Percentiles rank a stretch among this genome's conserved stretches.
These are phyloP conservation scores for Pristionchus arcanus DNA, from an alignment of 2,888 invertebrate species.

Conservation along the genomic window DNA sequence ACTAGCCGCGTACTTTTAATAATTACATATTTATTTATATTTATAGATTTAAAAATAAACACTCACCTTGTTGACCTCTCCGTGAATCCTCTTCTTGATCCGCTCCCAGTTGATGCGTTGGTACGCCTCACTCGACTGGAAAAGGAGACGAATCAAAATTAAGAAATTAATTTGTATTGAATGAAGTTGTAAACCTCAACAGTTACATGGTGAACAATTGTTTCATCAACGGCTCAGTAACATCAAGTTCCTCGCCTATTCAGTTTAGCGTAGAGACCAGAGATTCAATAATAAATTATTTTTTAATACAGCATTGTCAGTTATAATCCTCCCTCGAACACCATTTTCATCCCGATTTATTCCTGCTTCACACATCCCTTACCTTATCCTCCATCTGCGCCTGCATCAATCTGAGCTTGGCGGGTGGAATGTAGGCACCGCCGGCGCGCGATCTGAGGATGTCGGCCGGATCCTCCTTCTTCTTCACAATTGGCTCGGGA, in stretches of 20 bases:
- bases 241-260: too few species aligned
- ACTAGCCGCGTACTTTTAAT: too few species aligned
- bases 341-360: not conserved
- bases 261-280: too few species aligned
- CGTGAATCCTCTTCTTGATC: conserved; percentile 97
- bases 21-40: not conserved
- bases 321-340: too few species aligned
- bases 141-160: too few species aligned
- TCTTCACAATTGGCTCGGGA: conserved; percentile 51
- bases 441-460: conserved; percentile 71
- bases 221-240: too few species aligned
- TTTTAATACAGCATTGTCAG: too few species aligned
- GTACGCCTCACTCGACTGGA: conserved; percentile 87
- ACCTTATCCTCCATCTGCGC: conserved; percentile 92
- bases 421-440: conserved; percentile 96
- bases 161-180: too few species aligned
- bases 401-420: conserved; percentile 95
- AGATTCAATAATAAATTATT: too few species aligned
- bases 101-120: conserved; percentile 99
- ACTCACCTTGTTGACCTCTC: conserved; percentile 91
- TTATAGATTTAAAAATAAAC: not conserved
- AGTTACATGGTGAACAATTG: not conserved
- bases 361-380: not conserved
- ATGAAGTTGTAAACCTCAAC: not conserved
- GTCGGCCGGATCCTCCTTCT: conserved; percentile 63